Evolutionary conservation across 1,140 invertebrate genomes (phyloP).

Genomic region (Zaprionus inermis): DNA sequence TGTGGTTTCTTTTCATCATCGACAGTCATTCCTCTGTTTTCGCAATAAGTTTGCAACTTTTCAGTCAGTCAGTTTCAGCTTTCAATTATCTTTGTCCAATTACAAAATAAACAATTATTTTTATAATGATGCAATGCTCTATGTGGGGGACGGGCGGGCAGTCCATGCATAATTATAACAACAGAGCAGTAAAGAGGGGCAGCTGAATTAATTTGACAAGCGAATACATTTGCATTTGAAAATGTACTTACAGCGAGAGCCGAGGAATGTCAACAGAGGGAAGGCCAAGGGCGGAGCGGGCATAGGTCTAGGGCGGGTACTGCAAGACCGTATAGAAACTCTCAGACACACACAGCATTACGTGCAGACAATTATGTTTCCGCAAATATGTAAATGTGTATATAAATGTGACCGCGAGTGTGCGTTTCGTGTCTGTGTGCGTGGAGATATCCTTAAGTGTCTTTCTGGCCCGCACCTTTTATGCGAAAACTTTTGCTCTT

Average conservation of each 20-base stretch:
- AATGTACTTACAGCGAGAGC: constrained; percentile 43
- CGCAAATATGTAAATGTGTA: constrained; percentile 57
- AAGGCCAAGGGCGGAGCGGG: not conserved
- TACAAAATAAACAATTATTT: constrained; percentile 44
- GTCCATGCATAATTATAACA: constrained; percentile 36
- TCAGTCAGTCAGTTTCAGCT: constrained; percentile 3
- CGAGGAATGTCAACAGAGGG: not conserved
- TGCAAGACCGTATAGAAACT: constrained; percentile 39
- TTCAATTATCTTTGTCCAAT: constrained; percentile 32
- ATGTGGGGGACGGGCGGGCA: not conserved
- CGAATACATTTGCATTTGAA: constrained; percentile 59
- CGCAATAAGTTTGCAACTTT: not conserved
- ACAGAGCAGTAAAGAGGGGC: not conserved
- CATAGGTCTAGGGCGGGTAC: constrained; percentile 11
- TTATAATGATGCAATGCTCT: constrained; percentile 36
- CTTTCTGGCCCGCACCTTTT: constrained; percentile 44
- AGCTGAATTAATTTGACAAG: constrained; percentile 52
- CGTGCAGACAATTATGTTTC: constrained; percentile 60
- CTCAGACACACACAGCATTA: constrained; percentile 28
- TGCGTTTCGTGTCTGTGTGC: constrained; percentile 14
- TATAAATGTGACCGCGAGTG: constrained; percentile 31
- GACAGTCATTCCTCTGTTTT: too few species aligned
- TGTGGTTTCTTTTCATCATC: too few species aligned
- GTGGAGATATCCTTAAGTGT: constrained; percentile 40
- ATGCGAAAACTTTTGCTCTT: constrained; percentile 66